Base-by-base conservation (phyloP, 2,797 vertebrate genomes). In the Pipistrellus pipistrellus region DNA sequence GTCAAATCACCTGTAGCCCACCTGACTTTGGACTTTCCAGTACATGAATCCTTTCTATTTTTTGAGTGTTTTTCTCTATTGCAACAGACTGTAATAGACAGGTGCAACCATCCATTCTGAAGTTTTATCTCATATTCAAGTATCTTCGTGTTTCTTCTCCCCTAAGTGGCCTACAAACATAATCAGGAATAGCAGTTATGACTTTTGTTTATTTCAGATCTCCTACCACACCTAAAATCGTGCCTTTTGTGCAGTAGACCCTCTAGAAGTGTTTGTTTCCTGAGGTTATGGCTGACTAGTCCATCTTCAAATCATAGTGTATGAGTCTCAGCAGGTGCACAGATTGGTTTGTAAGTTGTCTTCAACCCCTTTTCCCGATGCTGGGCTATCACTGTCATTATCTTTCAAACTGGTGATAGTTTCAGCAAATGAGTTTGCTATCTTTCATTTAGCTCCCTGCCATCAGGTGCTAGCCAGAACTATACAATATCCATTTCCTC, bases 361-460 rank as follows among this genome's bases (percentile, higher is more conserved):
- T 96, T 62, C 71, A 66, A 96, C 83, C 25, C 30, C 14, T 78
- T 86, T 88, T 68, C 82, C 82, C 81, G 78, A 38, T 3, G 7
- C 66, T 35, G 73, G 66, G 17, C 30, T 95, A 35, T 93, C 78
- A 85, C 86, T 59, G 48, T 53, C 77, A 86, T 95, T 95, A 94
- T 95, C 82, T 93, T 94, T 95, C 89, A 55, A 53, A 8, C 80
- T 55, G 85, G 64, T 9, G 78, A 82, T 59, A 55, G 55, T 66
- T 93, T 85, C 53, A 93, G 85, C 69, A 86, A 95, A 97, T 77
- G 85, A 93, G 83, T 59, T 95, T 97, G 78, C 55, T 81, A 4
- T 92, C 55, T 96, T 69, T 94, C 80, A 82, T 93, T 90, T 94
- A 64, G 27, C 57, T 83, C 25, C 88, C 55, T 83, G 87, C 25